Evolutionary conservation across 2,113 vertebrate genomes (phyloP).

Genomic region (Brienomyrus longianalis): DNA sequence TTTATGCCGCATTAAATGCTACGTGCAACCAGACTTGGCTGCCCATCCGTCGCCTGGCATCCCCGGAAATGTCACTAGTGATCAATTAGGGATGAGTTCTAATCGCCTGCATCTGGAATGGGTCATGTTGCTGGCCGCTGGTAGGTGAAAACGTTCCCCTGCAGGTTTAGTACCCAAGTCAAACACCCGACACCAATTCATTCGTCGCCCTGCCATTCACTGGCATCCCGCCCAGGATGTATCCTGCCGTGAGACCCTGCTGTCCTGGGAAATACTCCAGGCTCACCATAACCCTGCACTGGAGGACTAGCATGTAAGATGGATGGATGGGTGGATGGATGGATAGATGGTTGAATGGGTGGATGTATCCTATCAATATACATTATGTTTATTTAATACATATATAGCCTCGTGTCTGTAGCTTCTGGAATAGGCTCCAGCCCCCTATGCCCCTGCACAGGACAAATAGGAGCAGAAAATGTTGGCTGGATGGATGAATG

Average conservation of each 20-base stretch:
- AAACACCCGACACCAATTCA: not conserved
- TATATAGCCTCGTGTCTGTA: not conserved
- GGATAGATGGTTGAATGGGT: not conserved
- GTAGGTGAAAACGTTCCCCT: not conserved
- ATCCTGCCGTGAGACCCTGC: not conserved
- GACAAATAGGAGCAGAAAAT: too few species aligned
- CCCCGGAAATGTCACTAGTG: slow-evolving; percentile 16
- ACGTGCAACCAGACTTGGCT: not conserved
- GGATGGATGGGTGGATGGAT: not conserved
- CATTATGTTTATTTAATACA: not conserved
- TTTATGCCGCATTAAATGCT: not conserved
- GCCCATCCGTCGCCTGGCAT: not conserved
- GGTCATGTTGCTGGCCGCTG: not conserved
- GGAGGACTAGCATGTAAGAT: not conserved
- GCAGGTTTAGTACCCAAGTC: not conserved
- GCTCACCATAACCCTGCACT: not conserved
- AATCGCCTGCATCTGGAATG: not conserved
- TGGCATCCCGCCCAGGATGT: not conserved
- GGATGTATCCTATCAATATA: not conserved
- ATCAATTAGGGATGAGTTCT: slow-evolving; percentile 19
- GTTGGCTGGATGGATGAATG: not conserved
- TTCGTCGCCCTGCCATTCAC: not conserved
- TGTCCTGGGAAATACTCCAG: not conserved
- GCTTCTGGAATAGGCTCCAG: too few species aligned
- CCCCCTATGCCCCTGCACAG: too few species aligned